A percentile compares a stretch with the other conserved stretches of the same genome.
Evolutionary conservation across 2,888 invertebrate genomes (phyloP).

Genomic region (Emmelina monodactyla): DNA sequence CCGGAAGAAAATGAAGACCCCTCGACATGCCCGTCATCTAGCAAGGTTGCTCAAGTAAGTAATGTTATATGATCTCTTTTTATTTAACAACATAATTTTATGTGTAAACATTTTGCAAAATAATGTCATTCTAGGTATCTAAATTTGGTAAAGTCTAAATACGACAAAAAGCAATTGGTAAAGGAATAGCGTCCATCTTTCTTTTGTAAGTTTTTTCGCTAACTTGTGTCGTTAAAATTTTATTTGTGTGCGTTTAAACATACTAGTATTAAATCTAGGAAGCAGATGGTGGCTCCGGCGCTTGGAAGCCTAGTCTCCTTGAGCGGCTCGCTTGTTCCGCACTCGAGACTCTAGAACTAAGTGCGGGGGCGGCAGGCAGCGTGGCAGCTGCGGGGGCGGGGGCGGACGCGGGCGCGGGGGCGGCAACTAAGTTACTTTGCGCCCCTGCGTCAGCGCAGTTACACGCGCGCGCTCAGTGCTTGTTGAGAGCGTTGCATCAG

Average conservation of each 20-base stretch:
- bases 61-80: too few relatives aligned
- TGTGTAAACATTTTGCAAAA: too few relatives aligned
- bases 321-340: constrained; percentile 55
- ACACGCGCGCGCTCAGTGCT: constrained; percentile 73
- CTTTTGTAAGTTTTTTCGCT: too few relatives aligned
- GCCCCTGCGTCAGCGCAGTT: constrained; percentile 50
- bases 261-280: too few relatives aligned
- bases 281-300: constrained; percentile 30
- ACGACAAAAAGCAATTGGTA: too few relatives aligned
- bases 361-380: constrained; percentile 29
- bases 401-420: constrained; percentile 38
- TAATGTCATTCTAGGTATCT: too few relatives aligned
- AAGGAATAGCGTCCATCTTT: too few relatives aligned
- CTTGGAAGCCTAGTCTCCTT: constrained; percentile 46
- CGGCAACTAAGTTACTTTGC: constrained; percentile 44
- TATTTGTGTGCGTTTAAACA: too few relatives aligned
- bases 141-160: too few relatives aligned
- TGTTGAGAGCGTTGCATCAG: constrained; percentile 80
- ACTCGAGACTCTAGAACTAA: constrained; percentile 47
- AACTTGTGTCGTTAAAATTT: too few relatives aligned
- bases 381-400: constrained; percentile 25
- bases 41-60: constrained; percentile 49
- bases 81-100: too few relatives aligned
- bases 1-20: constrained; percentile 92
- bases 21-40: constrained; percentile 49